Conservation (phyloP, 1,140 invertebrate species). For the Samia ricini region DNA sequence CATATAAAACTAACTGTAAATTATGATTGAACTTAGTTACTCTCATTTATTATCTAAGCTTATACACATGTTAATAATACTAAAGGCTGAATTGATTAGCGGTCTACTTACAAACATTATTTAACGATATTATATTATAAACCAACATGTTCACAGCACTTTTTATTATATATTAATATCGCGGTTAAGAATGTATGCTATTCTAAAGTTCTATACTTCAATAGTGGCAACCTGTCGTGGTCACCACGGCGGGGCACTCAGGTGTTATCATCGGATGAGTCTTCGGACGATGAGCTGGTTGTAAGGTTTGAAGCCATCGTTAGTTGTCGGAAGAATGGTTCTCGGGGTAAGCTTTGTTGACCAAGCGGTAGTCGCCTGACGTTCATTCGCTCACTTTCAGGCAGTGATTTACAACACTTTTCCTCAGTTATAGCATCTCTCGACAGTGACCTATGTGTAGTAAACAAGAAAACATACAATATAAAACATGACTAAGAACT, state of each 20-base stretch:
- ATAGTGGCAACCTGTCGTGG: constrained; percentile 69
- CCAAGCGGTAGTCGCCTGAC: constrained; percentile 60
- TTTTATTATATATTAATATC: constrained; percentile 1
- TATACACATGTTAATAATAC: background rate
- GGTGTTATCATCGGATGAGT: constrained; percentile 70
- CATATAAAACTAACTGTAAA: no score
- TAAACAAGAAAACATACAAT: background rate
- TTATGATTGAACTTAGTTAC: no score
- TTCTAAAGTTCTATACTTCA: constrained; percentile 64
- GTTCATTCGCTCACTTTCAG: constrained; percentile 72
- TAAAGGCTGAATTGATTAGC: constrained; percentile 6
- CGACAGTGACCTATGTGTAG: constrained; percentile 65
- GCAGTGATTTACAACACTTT: constrained; percentile 72
- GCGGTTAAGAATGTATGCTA: constrained; percentile 25
- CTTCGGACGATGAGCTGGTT: constrained; percentile 70
- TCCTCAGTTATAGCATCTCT: constrained; percentile 74
- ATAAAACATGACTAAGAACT: no score
- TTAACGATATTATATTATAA: constrained; percentile 16
- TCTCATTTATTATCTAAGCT: background rate
- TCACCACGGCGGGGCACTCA: constrained; percentile 72
- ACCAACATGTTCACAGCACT: constrained; percentile 60
- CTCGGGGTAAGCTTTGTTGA: constrained; percentile 64
- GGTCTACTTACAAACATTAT: background rate
- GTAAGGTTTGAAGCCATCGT: constrained; percentile 67
- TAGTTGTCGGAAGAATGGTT: constrained; percentile 64